Conservation (phyloP, 2,113 vertebrate genomes). For the Poeciliopsis retropinna region DNA sequence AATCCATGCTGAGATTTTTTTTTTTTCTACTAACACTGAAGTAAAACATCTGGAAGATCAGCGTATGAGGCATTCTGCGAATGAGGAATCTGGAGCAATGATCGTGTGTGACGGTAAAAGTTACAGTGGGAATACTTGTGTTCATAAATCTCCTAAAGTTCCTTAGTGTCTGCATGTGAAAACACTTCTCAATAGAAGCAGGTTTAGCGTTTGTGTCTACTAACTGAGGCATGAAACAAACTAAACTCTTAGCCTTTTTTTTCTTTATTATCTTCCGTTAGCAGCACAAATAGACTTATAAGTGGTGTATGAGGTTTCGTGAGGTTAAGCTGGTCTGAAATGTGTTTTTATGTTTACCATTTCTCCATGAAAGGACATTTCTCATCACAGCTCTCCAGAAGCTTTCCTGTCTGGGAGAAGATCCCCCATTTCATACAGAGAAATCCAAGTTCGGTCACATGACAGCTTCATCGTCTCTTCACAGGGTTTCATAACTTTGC, state of each 20-base stretch:
- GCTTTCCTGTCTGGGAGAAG: background rate
- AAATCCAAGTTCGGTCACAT: constrained; percentile 12
- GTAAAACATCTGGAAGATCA: background rate
- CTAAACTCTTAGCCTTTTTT: too few species aligned
- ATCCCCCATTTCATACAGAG: background rate
- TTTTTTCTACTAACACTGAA: background rate
- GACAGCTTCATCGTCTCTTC: background rate
- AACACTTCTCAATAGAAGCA: background rate
- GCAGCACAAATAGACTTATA: constrained; percentile 29
- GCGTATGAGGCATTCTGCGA: background rate
- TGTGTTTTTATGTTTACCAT: background rate
- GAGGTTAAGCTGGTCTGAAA: constrained; percentile 12
- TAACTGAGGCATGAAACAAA: background rate
- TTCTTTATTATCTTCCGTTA: constrained; percentile 11
- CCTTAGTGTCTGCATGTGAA: background rate
- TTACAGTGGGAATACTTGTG: constrained; percentile 1
- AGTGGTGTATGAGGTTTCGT: constrained; percentile 4
- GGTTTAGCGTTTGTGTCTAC: too few species aligned
- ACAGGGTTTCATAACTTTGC: background rate
- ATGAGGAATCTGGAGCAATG: background rate
- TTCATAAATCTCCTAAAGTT: too few species aligned
- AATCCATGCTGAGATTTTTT: too few species aligned
- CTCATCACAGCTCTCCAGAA: background rate
- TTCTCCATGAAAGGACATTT: background rate
- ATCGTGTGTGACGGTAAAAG: background rate